Base-by-base conservation (phyloP, 2,113 vertebrate species). In the Bostrychus sinensis region DNA sequence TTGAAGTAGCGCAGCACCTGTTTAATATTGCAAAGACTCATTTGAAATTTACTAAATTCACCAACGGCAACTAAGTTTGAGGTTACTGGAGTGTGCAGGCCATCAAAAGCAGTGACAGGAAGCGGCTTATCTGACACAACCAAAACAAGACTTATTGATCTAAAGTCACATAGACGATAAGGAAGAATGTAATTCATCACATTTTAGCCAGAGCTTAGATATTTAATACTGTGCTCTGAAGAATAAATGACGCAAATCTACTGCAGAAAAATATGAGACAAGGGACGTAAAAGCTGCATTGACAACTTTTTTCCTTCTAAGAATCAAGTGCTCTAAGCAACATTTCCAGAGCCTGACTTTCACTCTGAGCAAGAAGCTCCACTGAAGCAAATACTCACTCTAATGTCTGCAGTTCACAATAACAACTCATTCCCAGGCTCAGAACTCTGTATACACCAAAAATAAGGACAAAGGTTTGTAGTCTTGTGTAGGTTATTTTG, bases 21-120 rank as follows among this genome's bases (percentile, higher is more conserved):
- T 71, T 81, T 72, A 68, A 81, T 70, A 76, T 62, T 78, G 59
- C 70, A 46, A 53, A 25, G n/a, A 37, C 42, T 83, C 66, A 56
- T 66, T 38, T 78, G 43, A 66, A 83, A 79, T 56, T 41, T 53
- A 65, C 45, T 25, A 59, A 70, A 5, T 39, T 12, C 72, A 20
- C 65, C 51, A 72, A 17, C 37, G 50, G 26, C 55, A 30, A 42
- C 39, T 30, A 41, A 9, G 32, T 41, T 38, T 34, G 32, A 66
- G 9, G 5, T 36, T 32, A n/a, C 11, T 3, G 7, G 26, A 26
- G 13, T 20, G 22, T 25, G 22, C 9, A 7, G n/a, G 25, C 16
- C 48, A 30, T 28, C 25, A 28, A 28, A 9, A 28, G 1, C 7
- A n/a, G 12, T 10, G 25, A 2, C 23, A n/a, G 56, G 30, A 16